Evolutionary conservation across 2,113 vertebrate species (phyloP), one percentile per base, ranked within the genome.

Genomic region (Notechis scutatus): DNA sequence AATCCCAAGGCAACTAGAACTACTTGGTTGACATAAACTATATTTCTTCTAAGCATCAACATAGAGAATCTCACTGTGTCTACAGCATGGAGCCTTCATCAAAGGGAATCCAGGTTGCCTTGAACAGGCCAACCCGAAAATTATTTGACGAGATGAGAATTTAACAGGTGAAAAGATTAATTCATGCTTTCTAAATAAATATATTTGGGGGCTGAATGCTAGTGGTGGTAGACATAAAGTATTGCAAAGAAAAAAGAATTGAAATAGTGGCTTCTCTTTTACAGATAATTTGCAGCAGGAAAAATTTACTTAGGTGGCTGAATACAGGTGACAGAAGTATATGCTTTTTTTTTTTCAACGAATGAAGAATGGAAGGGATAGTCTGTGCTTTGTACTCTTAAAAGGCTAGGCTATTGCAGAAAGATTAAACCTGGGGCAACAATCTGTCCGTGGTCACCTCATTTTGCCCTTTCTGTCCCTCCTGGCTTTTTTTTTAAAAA

Each of bases 241-340:
- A 34, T 87, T 1, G 21, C 45, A 21, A 39, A 50, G 50, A 52
- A 57, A 23, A 23, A 24, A 47, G 47, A 18, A 52, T 3, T 26
- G 45, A 52, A 85, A 86, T 18, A 1, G 2, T 45, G 85, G 20
- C 12, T 20, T 61, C 45, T 90, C 74, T 86, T 90, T 20, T 50
- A 93, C 39, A 50, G 92, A 89, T 61, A 55, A 52, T 47, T 50
- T 61, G 45, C n/a, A 61, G 69, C 88, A 86, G 34, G 45, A 90
- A 56, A 86, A 39, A 90, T 59, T 52, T 93, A 52, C 92, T 90
- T 34, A 87, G 85, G 74, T 47, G 50, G 74, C 57, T 88, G 90
- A 85, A 93, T 74, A 91, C 20, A 74, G 90, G 74, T 91, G 85
- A 90, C 56, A 50, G 86, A 45, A 90, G 61, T 86, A 86, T 86